These are phyloP conservation scores for Macaca nemestrina DNA, from an alignment of 2,113 vertebrate genomes.

Conservation along the genomic window DNA sequence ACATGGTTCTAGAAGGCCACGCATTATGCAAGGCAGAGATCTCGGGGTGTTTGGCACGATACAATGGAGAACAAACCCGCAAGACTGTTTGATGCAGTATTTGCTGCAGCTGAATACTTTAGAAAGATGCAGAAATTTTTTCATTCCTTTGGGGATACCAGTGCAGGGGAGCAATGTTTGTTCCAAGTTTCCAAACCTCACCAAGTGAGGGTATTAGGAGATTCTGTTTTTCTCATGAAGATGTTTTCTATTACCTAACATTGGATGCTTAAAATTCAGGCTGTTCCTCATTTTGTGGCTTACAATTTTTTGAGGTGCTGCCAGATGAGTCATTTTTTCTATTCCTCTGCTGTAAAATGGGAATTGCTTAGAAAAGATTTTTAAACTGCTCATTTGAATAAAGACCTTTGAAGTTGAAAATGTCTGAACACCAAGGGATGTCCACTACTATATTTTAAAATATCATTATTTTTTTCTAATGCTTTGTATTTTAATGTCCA, in stretches of 20 bases:
- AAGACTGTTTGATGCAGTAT: slow-evolving; percentile 12
- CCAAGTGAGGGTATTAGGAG: not conserved
- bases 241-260: slow-evolving; percentile 43
- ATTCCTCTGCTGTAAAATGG: slow-evolving; percentile 43
- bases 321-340: slow-evolving; percentile 51
- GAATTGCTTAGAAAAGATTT: slow-evolving; percentile 53
- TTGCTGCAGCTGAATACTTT: slow-evolving; percentile 49
- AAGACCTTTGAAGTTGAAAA: slow-evolving; percentile 48
- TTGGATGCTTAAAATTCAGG: slow-evolving; percentile 44
- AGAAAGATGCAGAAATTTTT: slow-evolving; percentile 42
- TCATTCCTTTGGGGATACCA: not conserved
- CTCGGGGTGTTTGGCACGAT: slow-evolving; percentile 17
- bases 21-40: slow-evolving; percentile 52
- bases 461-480: not conserved
- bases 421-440: not conserved
- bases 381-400: slow-evolving; percentile 54
- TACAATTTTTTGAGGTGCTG: slow-evolving; percentile 19
- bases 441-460: not conserved
- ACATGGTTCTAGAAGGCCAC: slow-evolving; percentile 18
- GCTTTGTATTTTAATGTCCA: slow-evolving; percentile 15
- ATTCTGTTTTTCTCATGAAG: slow-evolving; percentile 49
- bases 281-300: slow-evolving; percentile 13
- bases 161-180: slow-evolving; percentile 14
- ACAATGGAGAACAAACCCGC: not conserved
- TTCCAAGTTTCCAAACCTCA: not conserved